Conservation (phyloP, 2,797 vertebrate species). For the Sebastes baramenuke region DNA sequence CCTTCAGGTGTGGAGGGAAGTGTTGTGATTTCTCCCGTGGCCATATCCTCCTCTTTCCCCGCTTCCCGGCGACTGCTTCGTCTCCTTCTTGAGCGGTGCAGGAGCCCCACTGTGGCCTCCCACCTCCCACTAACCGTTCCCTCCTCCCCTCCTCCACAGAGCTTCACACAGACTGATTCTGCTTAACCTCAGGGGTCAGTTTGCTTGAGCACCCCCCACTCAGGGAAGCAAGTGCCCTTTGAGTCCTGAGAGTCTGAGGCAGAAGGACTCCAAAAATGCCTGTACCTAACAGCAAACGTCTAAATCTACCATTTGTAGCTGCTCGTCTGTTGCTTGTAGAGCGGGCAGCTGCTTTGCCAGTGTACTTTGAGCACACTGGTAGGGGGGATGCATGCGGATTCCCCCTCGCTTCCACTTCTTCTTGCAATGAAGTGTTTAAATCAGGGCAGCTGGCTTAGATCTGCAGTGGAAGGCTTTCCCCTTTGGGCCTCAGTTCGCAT, state of each 20-base stretch:
- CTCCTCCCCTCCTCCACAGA: conserved; percentile 67
- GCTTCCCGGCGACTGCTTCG: conserved; percentile 50
- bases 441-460: conserved; percentile 79
- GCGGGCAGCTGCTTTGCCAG: conserved; percentile 36
- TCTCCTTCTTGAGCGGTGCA: conserved; percentile 60
- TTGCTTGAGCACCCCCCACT: conserved; percentile 37
- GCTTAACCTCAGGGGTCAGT: conserved; percentile 72
- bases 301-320: conserved; percentile 5
- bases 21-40: conserved; percentile 90
- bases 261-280: conserved; percentile 23
- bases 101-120: conserved; percentile 72
- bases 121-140: conserved; percentile 66
- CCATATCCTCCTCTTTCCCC: conserved; percentile 79
- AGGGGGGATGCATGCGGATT: conserved; percentile 36
- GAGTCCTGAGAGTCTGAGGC: conserved; percentile 17
- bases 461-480: conserved; percentile 76
- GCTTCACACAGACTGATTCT: conserved; percentile 56
- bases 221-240: conserved; percentile 53
- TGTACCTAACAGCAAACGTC: conserved; percentile 4
- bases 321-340: conserved; percentile 21
- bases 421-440: conserved; percentile 71
- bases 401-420: conserved; percentile 42
- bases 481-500: conserved; percentile 80
- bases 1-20: conserved; percentile 88
- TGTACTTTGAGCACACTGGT: conserved; percentile 32